Conservation (phyloP, 2,113 vertebrate species). For the Rhineura floridana region DNA sequence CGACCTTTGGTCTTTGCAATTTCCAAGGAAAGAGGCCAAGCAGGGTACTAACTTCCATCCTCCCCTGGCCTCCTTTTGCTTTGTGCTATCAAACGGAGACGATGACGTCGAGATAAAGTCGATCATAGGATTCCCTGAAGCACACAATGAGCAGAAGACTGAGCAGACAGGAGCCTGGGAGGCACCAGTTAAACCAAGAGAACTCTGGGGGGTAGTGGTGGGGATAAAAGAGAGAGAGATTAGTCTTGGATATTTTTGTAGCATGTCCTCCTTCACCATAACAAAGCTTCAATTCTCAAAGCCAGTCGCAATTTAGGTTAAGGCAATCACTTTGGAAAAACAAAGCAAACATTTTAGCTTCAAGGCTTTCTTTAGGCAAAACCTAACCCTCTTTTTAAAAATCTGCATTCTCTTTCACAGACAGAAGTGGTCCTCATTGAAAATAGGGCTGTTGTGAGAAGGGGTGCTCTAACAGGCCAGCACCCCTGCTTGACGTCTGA, state of each 20-base stretch:
- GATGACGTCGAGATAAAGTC: conserved; percentile 96
- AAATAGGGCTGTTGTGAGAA: background rate
- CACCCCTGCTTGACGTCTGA: background rate
- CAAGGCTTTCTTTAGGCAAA: background rate
- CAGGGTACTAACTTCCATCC: conserved; percentile 52
- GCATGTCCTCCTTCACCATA: background rate
- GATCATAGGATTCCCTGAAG: conserved; percentile 97
- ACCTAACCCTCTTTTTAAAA: background rate
- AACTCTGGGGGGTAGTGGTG: conserved; percentile 82
- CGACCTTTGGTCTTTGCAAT: conserved; percentile 60
- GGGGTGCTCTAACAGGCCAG: too few relatives aligned
- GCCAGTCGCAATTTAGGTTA: background rate
- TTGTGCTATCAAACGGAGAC: conserved; percentile 84
- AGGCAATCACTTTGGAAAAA: background rate
- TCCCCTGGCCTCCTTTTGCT: conserved; percentile 52
- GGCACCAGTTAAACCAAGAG: conserved; percentile 98
- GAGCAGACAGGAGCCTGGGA: conserved; percentile 93
- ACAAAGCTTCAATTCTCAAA: background rate
- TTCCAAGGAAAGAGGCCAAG: conserved; percentile 65
- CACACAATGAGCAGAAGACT: conserved; percentile 93
- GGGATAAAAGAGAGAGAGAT: conserved; percentile 55
- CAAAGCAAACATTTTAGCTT: background rate
- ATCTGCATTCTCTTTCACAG: background rate
- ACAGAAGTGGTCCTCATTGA: background rate
- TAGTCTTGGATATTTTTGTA: background rate